Percentiles rank a stretch among this genome's conserved stretches.
Evolutionary conservation across 2,797 vertebrate species (phyloP).

Genomic region (Acanthis flammea): DNA sequence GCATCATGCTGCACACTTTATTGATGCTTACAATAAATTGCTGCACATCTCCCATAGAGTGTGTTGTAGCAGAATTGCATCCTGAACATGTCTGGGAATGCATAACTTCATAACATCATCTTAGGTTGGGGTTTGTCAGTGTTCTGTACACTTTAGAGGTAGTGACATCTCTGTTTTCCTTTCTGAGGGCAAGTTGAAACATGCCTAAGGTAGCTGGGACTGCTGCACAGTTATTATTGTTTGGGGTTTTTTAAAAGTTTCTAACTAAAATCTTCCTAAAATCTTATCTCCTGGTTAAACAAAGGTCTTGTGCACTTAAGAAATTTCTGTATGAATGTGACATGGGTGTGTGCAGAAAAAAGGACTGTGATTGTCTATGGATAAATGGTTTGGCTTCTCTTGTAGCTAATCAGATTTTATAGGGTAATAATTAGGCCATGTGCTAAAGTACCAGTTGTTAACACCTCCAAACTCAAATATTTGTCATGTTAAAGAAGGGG

Average conservation of each 20-base stretch:
- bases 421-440: neutral
- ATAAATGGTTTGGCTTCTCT: neutral
- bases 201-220: neutral
- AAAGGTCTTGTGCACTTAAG: neutral
- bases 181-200: neutral
- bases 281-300: neutral
- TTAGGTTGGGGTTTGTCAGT: neutral
- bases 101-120: neutral
- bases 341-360: neutral
- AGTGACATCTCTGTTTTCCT: neutral
- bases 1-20: neutral
- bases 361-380: neutral
- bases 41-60: neutral
- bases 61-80: neutral
- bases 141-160: neutral
- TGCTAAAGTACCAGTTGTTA: constrained; percentile 31
- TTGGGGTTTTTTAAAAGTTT: neutral
- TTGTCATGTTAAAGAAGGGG: constrained; percentile 8
- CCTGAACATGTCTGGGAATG: neutral
- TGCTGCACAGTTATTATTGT: neutral
- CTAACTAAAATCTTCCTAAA: neutral
- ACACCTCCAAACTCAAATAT: constrained; percentile 17
- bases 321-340: neutral
- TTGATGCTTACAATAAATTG: neutral
- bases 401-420: neutral